phyloP scores from a whole-genome alignment of 2,113 vertebrate species.

The Erpornis zantholeuca region DNA sequence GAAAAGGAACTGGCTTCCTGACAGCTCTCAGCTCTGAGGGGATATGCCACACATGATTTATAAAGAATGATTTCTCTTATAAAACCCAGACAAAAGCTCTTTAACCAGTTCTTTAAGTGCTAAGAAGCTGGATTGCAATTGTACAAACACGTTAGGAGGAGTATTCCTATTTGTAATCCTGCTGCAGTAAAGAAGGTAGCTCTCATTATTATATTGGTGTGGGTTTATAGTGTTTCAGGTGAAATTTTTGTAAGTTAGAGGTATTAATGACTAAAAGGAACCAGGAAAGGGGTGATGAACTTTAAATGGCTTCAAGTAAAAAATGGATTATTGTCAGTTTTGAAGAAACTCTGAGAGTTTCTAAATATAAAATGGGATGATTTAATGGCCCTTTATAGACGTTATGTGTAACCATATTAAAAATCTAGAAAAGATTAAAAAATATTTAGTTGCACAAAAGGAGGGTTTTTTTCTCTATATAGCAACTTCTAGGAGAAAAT shows the following conservation, averaged over 20 bases:
- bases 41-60: not conserved
- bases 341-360: not conserved
- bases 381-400: not conserved
- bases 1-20: not conserved
- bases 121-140: not conserved
- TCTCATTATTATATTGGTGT: not conserved
- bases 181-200: not conserved
- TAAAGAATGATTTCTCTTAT: not conserved
- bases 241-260: not conserved
- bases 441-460: not conserved
- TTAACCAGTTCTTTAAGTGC: not conserved
- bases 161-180: not conserved
- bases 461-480: not conserved
- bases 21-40: fast-evolving
- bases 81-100: not conserved
- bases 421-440: not conserved
- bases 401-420: not conserved
- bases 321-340: not conserved
- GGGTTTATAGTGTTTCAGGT: not conserved
- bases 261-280: not conserved
- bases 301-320: not conserved
- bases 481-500: not conserved
- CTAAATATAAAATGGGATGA: not conserved
- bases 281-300: not conserved
- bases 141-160: not conserved